Conservation (phyloP, 2,888 invertebrate species). For the Ceraclea dissimilis region DNA sequence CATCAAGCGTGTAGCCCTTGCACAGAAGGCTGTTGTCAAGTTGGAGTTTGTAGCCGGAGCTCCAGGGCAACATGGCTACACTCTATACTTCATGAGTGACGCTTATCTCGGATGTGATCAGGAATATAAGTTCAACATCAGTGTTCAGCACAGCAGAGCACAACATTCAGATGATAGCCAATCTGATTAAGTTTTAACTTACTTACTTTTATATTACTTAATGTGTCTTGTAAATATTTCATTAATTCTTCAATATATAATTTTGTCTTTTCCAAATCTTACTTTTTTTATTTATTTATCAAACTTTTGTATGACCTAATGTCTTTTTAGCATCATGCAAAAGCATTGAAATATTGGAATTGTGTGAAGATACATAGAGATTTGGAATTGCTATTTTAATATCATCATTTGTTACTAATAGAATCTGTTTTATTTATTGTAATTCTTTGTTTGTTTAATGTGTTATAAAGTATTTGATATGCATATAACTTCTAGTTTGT, state of each 20-base stretch:
- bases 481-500: no score
- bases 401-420: no score
- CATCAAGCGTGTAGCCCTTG: constrained; percentile 92
- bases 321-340: no score
- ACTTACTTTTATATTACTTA: not conserved
- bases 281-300: not conserved
- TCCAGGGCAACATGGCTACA: constrained; percentile 83
- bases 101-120: constrained; percentile 99
- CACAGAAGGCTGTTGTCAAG: constrained; percentile 80
- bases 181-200: constrained; percentile 49
- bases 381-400: no score
- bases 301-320: no score
- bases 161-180: constrained; percentile 41
- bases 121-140: constrained; percentile 89
- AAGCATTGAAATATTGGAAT: no score
- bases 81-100: constrained; percentile 98
- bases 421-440: no score
- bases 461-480: no score
- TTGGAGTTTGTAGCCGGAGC: constrained; percentile 92
- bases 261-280: not conserved
- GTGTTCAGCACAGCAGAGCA: constrained; percentile 62
- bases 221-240: not conserved
- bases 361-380: no score
- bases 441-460: no score
- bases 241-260: not conserved